Conservation (phyloP, 2,888 invertebrate genomes). For the Xestia ashworthii region DNA sequence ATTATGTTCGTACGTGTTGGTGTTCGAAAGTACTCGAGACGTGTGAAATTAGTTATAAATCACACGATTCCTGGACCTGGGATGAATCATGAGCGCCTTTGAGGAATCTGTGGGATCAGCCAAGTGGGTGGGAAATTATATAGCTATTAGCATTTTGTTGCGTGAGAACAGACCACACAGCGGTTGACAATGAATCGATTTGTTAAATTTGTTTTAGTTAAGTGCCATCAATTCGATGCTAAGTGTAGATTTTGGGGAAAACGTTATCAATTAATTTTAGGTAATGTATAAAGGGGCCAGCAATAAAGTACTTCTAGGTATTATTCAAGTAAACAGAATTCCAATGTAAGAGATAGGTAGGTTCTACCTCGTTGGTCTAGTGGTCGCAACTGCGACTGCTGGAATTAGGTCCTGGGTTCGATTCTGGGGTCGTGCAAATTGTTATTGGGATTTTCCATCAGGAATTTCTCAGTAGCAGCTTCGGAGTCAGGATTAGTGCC, state of each 20-base stretch:
- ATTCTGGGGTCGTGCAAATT: too few relatives aligned
- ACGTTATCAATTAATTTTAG: not conserved
- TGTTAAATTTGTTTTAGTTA: conserved; percentile 9
- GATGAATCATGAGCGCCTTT: conserved; percentile 65
- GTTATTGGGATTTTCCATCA: too few relatives aligned
- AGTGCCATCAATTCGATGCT: not conserved
- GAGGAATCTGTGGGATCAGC: conserved; percentile 58
- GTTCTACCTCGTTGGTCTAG: too few relatives aligned
- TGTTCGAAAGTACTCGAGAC: conserved; percentile 51
- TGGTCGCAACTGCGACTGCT: too few relatives aligned
- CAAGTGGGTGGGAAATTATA: conserved; percentile 62
- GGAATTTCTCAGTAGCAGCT: too few relatives aligned
- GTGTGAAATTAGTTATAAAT: conserved; percentile 64
- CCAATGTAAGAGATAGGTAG: not conserved
- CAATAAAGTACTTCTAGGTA: not conserved
- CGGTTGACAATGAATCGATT: conserved; percentile 27
- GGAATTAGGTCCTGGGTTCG: too few relatives aligned
- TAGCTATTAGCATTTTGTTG: conserved; percentile 61
- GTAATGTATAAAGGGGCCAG: not conserved
- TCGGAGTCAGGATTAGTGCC: too few relatives aligned
- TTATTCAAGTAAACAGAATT: not conserved
- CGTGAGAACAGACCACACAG: conserved; percentile 62
- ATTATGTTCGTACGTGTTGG: conserved; percentile 56
- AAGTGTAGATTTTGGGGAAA: not conserved
- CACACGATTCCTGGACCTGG: conserved; percentile 62